Percentiles rank a stretch among this genome's conserved stretches.
Evolutionary conservation across 2,797 vertebrate species (phyloP).

Genomic region (Chelonia mydas): DNA sequence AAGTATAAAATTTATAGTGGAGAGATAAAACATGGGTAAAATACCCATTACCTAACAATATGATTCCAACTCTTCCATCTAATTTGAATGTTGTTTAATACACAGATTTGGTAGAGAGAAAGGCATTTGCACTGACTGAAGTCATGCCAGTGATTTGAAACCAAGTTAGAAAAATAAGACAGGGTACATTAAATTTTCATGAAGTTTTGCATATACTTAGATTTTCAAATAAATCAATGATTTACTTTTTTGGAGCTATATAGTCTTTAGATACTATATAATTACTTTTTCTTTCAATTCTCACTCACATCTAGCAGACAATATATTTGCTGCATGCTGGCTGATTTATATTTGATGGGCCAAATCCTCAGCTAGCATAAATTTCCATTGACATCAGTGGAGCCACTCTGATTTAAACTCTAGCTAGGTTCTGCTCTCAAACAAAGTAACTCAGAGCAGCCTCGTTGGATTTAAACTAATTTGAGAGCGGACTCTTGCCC

Average conservation of each 20-base stretch:
- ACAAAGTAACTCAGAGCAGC: conserved; percentile 7
- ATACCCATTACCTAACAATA: conserved; percentile 59
- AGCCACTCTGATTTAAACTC: not conserved
- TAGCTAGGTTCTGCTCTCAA: not conserved
- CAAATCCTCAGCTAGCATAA: not conserved
- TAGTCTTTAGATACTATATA: not conserved
- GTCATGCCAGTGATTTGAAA: conserved; percentile 43
- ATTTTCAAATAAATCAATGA: conserved; percentile 59
- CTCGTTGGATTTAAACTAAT: not conserved
- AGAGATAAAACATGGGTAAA: conserved; percentile 67
- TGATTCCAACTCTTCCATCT: conserved; percentile 58
- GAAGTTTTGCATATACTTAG: conserved; percentile 47
- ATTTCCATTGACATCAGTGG: not conserved
- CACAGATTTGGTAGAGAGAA: conserved; percentile 10
- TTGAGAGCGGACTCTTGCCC: not conserved
- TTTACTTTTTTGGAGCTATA: not conserved
- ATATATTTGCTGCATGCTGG: not conserved
- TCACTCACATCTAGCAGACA: not conserved
- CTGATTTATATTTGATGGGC: not conserved
- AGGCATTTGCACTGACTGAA: conserved; percentile 33
- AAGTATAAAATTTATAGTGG: conserved; percentile 39
- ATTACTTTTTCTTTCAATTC: not conserved
- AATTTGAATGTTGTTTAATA: conserved; percentile 62
- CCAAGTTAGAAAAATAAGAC: not conserved
- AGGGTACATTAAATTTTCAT: conserved; percentile 31